Evolutionary conservation across 2,113 vertebrate genomes (phyloP), one percentile per base, ranked within the genome.

Genomic region (Oryzias woworae): DNA sequence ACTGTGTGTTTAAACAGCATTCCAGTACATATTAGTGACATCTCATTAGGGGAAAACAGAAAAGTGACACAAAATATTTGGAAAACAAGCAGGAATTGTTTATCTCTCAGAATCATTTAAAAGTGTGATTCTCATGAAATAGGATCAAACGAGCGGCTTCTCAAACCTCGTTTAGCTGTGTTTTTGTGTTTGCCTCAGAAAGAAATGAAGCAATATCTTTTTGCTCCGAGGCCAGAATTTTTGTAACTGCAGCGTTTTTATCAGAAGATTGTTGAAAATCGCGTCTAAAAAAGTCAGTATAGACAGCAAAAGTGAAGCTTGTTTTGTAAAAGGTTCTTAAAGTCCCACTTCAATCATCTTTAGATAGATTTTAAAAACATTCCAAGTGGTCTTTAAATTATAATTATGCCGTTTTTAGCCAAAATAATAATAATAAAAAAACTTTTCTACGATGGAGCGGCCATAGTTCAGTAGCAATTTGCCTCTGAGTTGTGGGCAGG

Each of bases 1-100:
- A 89, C 88, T 85, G 84, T 73, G 81, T 79, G 73, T 87, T 90
- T 86, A 87, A 80, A 85, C 75, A 41, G 79, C 89, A 92, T 92
- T 92, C 89, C 87, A 89, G 89, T 85, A 88, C 91, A 71, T 90
- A 91, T 92, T 92, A 92, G 91, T 91, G 89, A 92, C 90, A 87
- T 87, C 83, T 90, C 87, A 81, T 92, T 92, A 87, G 87, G 87
- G 73, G 80, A 90, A 92, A 90, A 92, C 90, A 92, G 86, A 90
- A 91, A 91, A 90, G 77, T 82, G 88, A 80, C 81, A 85, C 69
- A 86, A 82, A 87, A 91, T 89, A 83, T 82, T 77, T 72, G 78
- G 77, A 74, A 73, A 89, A 85, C 75, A 42, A 72, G 78, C 74
- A 74, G 77, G 78, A 85, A 85, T 73, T 90, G 85, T 88, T 91